These are phyloP conservation scores for Tetranychus truncatus DNA, from an alignment of 2,888 invertebrate genomes.

Conservation along the genomic window DNA sequence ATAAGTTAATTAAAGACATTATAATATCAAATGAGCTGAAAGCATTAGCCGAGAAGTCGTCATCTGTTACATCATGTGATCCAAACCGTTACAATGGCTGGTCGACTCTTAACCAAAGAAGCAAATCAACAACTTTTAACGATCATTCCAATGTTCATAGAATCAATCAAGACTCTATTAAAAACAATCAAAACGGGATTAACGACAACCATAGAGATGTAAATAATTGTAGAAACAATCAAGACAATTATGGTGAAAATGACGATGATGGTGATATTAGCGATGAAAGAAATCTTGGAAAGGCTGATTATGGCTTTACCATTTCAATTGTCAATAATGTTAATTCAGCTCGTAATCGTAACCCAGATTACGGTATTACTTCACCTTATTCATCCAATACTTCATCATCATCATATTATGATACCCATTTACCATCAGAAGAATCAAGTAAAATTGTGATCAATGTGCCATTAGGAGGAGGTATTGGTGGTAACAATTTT, in stretches of 20 bases:
- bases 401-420: slow-evolving; percentile 15
- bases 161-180: no score
- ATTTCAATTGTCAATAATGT: slow-evolving; percentile 7
- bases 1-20: background rate
- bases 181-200: no score
- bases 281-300: background rate
- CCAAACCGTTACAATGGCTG: background rate
- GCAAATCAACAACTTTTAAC: no score
- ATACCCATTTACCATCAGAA: slow-evolving; percentile 1
- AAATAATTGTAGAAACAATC: background rate
- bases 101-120: no score
- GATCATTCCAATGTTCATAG: no score
- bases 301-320: slow-evolving; percentile 6
- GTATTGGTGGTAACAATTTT: slow-evolving; percentile 6
- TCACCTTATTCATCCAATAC: slow-evolving; percentile 12
- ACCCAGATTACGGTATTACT: background rate
- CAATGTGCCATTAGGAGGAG: slow-evolving; percentile 16
- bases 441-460: slow-evolving; percentile 20
- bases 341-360: slow-evolving; percentile 1
- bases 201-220: background rate
- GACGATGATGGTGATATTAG: background rate
- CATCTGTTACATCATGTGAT: background rate
- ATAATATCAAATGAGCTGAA: background rate
- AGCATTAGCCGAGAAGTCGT: background rate
- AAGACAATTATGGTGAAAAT: background rate